These are phyloP conservation scores for Berghia stephanieae DNA, from an alignment of 1,140 invertebrate genomes.

Conservation along the genomic window DNA sequence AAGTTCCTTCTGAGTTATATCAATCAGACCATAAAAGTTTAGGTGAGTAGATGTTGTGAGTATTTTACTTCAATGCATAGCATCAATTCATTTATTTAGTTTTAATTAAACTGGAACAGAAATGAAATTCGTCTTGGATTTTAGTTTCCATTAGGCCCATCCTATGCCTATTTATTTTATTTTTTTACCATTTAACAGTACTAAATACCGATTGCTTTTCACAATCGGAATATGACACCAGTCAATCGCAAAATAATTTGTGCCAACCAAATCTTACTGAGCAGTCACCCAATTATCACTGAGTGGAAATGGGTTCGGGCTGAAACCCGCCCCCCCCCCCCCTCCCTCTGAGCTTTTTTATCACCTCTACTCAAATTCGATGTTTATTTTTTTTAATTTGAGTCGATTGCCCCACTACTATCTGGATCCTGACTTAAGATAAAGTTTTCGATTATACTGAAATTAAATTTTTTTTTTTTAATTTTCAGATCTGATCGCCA, in stretches of 20 bases:
- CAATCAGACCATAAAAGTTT: background rate
- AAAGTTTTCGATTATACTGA: background rate
- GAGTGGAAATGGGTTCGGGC: background rate
- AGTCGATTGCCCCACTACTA: background rate
- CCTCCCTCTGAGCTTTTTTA: background rate
- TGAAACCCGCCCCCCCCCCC: background rate
- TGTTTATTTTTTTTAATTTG: background rate
- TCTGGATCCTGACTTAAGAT: background rate
- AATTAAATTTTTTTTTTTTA: constrained; percentile 12
- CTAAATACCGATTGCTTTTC: too few species aligned
- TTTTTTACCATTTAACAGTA: too few species aligned
- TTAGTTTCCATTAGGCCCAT: background rate
- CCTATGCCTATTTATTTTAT: too few species aligned
- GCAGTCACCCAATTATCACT: too few species aligned
- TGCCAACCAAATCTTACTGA: too few species aligned
- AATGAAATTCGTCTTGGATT: background rate
- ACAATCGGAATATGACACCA: too few species aligned
- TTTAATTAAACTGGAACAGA: background rate
- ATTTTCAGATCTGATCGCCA: constrained; percentile 47
- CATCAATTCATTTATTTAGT: background rate
- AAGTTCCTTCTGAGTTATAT: too few species aligned
- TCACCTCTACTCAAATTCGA: background rate
- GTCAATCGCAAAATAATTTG: too few species aligned
- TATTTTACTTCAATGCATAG: too few species aligned
- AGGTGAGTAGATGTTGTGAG: background rate